Base-by-base conservation (phyloP, 2,113 vertebrate genomes). In the Megaceryle torquata region DNA sequence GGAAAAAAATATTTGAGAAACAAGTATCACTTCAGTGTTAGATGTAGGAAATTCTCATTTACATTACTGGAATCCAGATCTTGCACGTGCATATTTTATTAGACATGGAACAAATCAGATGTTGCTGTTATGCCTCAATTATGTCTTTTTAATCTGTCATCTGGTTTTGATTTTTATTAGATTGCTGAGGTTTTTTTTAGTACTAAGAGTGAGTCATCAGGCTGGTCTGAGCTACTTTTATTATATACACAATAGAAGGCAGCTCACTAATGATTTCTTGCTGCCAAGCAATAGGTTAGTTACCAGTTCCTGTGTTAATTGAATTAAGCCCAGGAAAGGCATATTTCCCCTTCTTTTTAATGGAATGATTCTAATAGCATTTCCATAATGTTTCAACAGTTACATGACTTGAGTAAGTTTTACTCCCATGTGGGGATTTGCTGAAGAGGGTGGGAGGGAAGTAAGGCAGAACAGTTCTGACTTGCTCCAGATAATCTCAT, bases 281-380 rank as follows among this genome's bases (percentile, higher is more conserved):
- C 61, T 76, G 53, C 61, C 48, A 29, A 69, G 85, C 82, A 77
- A 6, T 51, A 74, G 37, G 25, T 57, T 35, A 46, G 9, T 61
- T 92, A 77, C 59, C 48, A 67, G 59, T 89, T 89, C 70, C 86
- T 89, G 33, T n/a, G 41, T 76, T 59, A 77, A 93, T 41, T 92
- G 65, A 91, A 69, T 92, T 93, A 80, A 92, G 22, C 50, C 26
- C 70, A 96, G 87, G 93, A 95, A 95, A 96, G 22, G 29, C 72
- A 85, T 48, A 31, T 88, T 89, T 76, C n/a, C 50, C 5, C 9
- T 67, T 29, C 37, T 60, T 75, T 79, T 50, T 76, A 91, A 84
- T 89, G n/a, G 41, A 72, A 85, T 94, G 21, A 84, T 65, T 91
- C 74, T 86, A 68, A 50, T 29, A 76, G 50, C 29, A 37, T 37